phyloP scores from a whole-genome alignment of 2,888 invertebrate genomes.

The Chaetogeoica ovagalla region DNA sequence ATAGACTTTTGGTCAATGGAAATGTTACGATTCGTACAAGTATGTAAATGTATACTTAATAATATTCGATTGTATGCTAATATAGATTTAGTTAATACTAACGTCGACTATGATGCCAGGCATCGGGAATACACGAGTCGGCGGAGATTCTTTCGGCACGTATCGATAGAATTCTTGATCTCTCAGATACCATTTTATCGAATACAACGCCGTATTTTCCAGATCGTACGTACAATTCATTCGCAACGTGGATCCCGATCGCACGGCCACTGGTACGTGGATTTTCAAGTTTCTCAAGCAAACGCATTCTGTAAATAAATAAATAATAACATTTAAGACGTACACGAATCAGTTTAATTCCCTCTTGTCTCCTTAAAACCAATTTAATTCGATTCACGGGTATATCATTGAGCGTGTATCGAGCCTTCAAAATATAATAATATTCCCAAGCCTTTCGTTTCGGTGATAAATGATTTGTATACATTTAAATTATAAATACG shows the following conservation, averaged over 20 bases:
- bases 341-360: too few species aligned
- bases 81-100: constrained; percentile 60
- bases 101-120: constrained; percentile 72
- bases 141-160: constrained; percentile 73
- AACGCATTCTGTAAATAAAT: constrained; percentile 27
- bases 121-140: constrained; percentile 70
- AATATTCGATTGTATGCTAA: not conserved
- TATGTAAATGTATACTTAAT: not conserved
- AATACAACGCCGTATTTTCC: constrained; percentile 70
- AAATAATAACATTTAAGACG: constrained; percentile 2
- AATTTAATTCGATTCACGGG: too few species aligned
- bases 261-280: constrained; percentile 64
- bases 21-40: too few species aligned
- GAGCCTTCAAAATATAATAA: too few species aligned
- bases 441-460: constrained; percentile 23
- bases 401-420: too few species aligned
- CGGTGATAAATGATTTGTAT: too few species aligned
- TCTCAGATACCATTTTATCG: constrained; percentile 76
- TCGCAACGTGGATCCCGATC: constrained; percentile 64
- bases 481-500: not conserved
- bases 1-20: too few species aligned
- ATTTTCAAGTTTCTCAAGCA: constrained; percentile 50
- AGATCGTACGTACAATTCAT: constrained; percentile 66
- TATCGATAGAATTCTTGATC: constrained; percentile 76
- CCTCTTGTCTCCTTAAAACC: too few species aligned